Evolutionary conservation across 2,888 invertebrate genomes (phyloP), one percentile per base, ranked within the genome.

Genomic region (Villa cingulata): DNA sequence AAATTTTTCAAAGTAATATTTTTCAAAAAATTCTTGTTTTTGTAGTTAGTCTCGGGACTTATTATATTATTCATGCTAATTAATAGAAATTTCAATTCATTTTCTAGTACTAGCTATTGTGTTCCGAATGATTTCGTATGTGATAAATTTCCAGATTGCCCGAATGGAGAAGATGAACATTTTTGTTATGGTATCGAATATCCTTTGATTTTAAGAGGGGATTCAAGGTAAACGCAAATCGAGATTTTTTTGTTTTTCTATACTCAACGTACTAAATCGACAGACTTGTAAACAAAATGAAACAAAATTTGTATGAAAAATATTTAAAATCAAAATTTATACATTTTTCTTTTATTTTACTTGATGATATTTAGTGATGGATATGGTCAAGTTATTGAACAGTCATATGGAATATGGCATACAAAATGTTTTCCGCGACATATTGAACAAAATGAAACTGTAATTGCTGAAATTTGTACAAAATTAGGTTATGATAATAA

Each of bases 91-190:
- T n/a, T n/a, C n/a, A n/a, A n/a, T n/a, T n/a, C n/a, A n/a, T n/a
- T n/a, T n/a, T 40, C 7, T 43, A 66, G 68, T 17, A 59, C 70
- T 19, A 67, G 73, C 9, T 69, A 72, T 45, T 87, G 87, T 57
- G 73, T 88, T 40, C 75, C 86, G 0, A 70, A 70, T 20, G 86
- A 86, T 54, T 77, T 83, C 67, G 76, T 86, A 1, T 88, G 88
- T 60, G 88, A 88, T 59, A 81, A 80, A n/a, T 64, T 75, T 9
- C 57, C 62, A 1, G 23, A 23, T 23, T 89, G 88, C 62, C 78
- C 80, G 0, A 71, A 77, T 49, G 80, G 80, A 7, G 82, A 83
- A 54, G 88, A 89, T 58, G 88, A 88, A 61, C 61, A 61, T 9
- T 64, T 68, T 6, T 88, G 88, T 59, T 71, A 74, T 44, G 77